Evolutionary conservation across 2,888 invertebrate genomes (phyloP), one percentile per base, ranked within the genome.

Genomic region (Automeris io): DNA sequence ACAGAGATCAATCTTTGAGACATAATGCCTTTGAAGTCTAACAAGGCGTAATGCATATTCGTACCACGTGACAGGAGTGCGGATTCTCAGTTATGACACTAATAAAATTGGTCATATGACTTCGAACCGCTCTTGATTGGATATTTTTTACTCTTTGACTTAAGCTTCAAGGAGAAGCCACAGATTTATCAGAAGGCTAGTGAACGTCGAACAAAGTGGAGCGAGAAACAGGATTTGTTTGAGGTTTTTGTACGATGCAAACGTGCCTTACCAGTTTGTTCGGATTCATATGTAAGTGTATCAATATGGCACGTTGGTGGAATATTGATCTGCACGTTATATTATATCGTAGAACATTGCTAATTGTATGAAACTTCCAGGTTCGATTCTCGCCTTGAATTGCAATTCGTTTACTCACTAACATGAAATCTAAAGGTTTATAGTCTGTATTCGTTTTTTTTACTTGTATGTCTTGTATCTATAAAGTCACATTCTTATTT

Each of bases 1-100:
- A n/a, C n/a, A n/a, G n/a, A n/a, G n/a, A n/a, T n/a, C n/a, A n/a
- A n/a, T n/a, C n/a, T n/a, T n/a, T n/a, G n/a, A n/a, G n/a, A n/a
- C n/a, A n/a, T n/a, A n/a, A n/a, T n/a, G n/a, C n/a, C n/a, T 8
- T 8, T 11, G 7, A 21, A 49, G 53, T 51, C 46, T 54, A 46
- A 45, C 47, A 8, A 1, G 23, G 25, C 18, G 7, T 7, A 6
- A 11, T 18, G 13, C 23, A 22, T 5, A 3, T 16, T n/a, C 8
- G 5, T 16, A 16, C 6, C 31, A 29, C 37, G 37, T 37, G 37
- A 31, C 23, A 21, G 29, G 18, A 25, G 3, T 7, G n/a, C 29
- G n/a, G n/a, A 31, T 9, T 31, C 22, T 2, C 22, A 5, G 2
- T 23, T 4, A 13, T 16, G 26, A 8, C 26, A 6, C 9, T 37